Conservation (phyloP, 2,113 vertebrate genomes). For the Gobiocypris rarus region DNA sequence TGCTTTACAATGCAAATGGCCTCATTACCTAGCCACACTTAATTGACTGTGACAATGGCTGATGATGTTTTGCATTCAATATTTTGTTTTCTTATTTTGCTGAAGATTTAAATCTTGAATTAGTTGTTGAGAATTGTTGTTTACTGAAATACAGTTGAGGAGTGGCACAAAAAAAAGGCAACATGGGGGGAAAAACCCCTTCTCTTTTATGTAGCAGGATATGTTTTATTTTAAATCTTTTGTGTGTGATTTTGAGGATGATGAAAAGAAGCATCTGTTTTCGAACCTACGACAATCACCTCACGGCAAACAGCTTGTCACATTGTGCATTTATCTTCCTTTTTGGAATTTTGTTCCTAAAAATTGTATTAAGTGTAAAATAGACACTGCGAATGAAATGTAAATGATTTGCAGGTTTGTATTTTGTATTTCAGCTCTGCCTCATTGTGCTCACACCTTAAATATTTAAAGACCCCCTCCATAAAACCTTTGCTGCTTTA, state of each 20-base stretch:
- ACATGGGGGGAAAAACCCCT: neutral
- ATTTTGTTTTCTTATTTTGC: constrained; percentile 84
- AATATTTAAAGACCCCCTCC: constrained; percentile 80
- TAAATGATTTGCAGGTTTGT: constrained; percentile 74
- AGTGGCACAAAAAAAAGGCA: neutral
- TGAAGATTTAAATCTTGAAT: neutral
- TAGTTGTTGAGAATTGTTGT: neutral
- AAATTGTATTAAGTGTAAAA: constrained; percentile 54
- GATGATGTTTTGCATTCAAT: constrained; percentile 76
- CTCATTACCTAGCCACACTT: constrained; percentile 91
- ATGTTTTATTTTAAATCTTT: neutral
- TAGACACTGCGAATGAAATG: constrained; percentile 59
- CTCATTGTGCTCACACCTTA: constrained; percentile 72
- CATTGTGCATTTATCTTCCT: constrained; percentile 20
- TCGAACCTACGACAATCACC: constrained; percentile 17
- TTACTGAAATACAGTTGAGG: neutral
- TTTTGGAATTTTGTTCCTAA: constrained; percentile 23
- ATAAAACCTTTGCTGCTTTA: constrained; percentile 67
- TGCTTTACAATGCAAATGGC: constrained; percentile 91
- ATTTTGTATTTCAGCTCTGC: constrained; percentile 68
- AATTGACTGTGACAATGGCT: constrained; percentile 92
- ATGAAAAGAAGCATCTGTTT: neutral
- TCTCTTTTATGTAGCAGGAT: neutral
- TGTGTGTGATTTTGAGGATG: neutral
- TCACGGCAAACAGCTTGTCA: constrained; percentile 27